Base-by-base conservation (phyloP, 2,888 invertebrate genomes). In the Eremobia ochroleuca region DNA sequence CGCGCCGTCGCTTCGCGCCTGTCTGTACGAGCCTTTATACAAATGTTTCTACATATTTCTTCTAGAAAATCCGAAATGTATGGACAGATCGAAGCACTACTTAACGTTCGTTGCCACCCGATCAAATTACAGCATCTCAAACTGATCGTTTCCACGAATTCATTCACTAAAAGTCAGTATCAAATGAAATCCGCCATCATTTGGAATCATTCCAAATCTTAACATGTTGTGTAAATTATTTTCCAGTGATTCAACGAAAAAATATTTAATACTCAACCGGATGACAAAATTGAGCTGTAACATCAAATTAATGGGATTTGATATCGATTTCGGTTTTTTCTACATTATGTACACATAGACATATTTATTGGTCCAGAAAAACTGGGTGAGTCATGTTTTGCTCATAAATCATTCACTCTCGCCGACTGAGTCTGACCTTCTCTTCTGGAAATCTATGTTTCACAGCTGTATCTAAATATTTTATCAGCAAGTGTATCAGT, bases 241-340 rank as follows among this genome's bases (percentile, higher is more conserved):
- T 89, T 78, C 37, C 15, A 1, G 52, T 82, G 86, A 82, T 79
- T 86, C 88, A 82, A 65, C 66, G 68, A 76, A 79, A 88, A 85
- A 81, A 87, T 68, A 85, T 85, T 73, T 64, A 40, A 71, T 49
- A 49, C 59, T 61, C 52, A 52, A 62, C 73, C 55, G 55, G 87
- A 81, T 78, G 87, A 85, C 82, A 85, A 68, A 87, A 85, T 76
- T 66, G 70, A 73, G 46, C 21, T 68, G 69, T 79, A 72, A 66
- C 77, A 76, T 75, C n/a, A 73, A 73, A 81, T 83, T 87, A 78
- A 86, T 88, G 76, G 34, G 71, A 37, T 76, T 68, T 76, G 25
- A 77, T 77, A 86, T 83, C 72, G 82, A 83, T 86, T 83, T 77
- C 69, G 66, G n/a, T 67, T 82, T 66, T 81, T 75, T 68, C 31